phyloP scores from a whole-genome alignment of 2,797 vertebrate species.

The Spinus olivaceus region DNA sequence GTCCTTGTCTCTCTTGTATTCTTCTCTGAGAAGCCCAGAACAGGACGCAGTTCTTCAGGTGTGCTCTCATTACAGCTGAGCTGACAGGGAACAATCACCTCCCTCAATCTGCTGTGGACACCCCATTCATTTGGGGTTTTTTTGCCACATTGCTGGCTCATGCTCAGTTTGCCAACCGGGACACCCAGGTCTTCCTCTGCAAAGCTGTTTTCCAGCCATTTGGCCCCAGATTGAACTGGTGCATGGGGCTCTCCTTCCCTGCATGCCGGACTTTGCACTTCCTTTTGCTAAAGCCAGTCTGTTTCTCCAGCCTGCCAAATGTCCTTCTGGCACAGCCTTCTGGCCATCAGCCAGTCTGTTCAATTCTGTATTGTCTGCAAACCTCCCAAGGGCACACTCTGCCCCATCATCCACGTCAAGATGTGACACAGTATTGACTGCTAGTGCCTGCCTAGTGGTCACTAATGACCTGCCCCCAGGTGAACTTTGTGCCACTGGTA shows the following conservation, averaged over 20 bases:
- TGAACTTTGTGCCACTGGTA: not conserved
- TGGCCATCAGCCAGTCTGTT: not conserved
- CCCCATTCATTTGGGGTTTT: not conserved
- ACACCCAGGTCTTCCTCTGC: not conserved
- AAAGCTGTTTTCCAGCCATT: not conserved
- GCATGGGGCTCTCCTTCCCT: not conserved
- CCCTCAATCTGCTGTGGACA: not conserved
- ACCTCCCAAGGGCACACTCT: not conserved
- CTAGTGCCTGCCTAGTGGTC: not conserved
- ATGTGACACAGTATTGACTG: not conserved
- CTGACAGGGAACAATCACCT: not conserved
- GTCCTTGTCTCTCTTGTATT: not conserved
- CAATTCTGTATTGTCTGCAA: not conserved
- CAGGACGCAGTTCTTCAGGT: not conserved
- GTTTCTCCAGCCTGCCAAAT: not conserved
- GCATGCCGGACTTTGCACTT: accelerated
- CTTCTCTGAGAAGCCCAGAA: not conserved
- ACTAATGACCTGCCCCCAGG: not conserved
- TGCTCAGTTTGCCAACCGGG: not conserved
- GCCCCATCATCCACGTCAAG: not conserved
- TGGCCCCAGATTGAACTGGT: not conserved
- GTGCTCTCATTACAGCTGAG: not conserved
- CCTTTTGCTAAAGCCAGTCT: not conserved
- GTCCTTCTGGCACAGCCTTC: not conserved
- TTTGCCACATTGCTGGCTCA: not conserved